Conservation (phyloP, 2,797 vertebrate species). For the Rhinogobio ventralis region DNA sequence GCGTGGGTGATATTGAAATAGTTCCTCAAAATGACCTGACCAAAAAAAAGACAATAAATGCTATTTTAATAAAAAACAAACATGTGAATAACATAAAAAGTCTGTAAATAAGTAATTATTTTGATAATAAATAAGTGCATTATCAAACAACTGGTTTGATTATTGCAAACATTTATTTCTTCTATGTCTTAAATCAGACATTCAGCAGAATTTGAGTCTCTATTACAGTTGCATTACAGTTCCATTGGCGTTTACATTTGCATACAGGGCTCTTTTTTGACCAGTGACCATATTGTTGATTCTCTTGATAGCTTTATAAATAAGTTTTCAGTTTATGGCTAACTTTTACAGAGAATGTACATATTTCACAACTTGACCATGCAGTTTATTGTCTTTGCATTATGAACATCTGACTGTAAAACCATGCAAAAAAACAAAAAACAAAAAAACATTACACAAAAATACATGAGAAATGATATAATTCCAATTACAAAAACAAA, state of each 20-base stretch:
- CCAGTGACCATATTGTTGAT: neutral
- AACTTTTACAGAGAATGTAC: neutral
- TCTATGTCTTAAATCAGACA: neutral
- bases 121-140: neutral
- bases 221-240: neutral
- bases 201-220: neutral
- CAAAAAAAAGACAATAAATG: neutral
- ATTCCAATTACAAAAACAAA: neutral
- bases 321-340: neutral
- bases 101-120: neutral
- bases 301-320: neutral
- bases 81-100: neutral
- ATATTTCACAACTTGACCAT: neutral
- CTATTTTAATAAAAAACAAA: neutral
- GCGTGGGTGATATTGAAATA: neutral
- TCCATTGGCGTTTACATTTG: neutral
- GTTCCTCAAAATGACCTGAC: neutral
- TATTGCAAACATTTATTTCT: slow-evolving; percentile 31
- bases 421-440: slow-evolving; percentile 10
- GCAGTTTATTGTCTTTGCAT: neutral
- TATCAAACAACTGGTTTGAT: neutral
- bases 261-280: neutral
- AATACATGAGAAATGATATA: neutral
- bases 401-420: neutral
- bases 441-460: neutral